Base-by-base conservation (phyloP, 2,797 vertebrate species). In the Sebastes oblongus region DNA sequence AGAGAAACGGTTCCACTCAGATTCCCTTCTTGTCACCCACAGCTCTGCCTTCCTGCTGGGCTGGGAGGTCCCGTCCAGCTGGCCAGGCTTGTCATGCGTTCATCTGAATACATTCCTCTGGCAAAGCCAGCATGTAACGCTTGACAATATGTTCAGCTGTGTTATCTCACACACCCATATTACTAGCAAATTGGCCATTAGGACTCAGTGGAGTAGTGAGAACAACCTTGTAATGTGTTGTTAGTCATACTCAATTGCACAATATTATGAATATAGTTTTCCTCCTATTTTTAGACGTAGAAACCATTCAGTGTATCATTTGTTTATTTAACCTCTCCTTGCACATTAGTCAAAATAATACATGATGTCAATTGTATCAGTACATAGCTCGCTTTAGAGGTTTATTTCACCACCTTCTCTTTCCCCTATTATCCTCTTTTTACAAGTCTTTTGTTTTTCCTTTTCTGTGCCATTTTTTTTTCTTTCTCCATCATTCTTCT, bases 51-150 rank as follows among this genome's bases (percentile, higher is more conserved):
- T 82, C 65, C 59, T 8, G n/a, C 71, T 64, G 69, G 66, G 6
- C 0, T 32, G 34, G 30, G 64, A 71, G 68, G 77, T 79, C 46
- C 46, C 46, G 8, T 52, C 83, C 90, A 89, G 87, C 86, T 93
- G 90, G 84, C 81, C 75, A 8, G 50, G 65, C 88, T 58, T 70
- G 77, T 91, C 80, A 89, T 70, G 60, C 78, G 25, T 81, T 86
- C 82, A 87, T 86, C 75, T 82, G 69, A 83, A 83, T 55, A 66
- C 78, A 92, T 92, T 90, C 89, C 87, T 90, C 65, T 73, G 68
- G 87, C 73, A 84, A 74, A 86, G 77, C 58, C 86, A 56, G 80
- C 84, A 76, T 82, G 77, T 64, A 81, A 75, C 77, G 27, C 81
- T 70, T 58, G 56, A 81, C 75, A 81, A 70, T 80, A 72, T 86